Conservation (phyloP, 2,888 invertebrate genomes). For the Archips crataeganus region DNA sequence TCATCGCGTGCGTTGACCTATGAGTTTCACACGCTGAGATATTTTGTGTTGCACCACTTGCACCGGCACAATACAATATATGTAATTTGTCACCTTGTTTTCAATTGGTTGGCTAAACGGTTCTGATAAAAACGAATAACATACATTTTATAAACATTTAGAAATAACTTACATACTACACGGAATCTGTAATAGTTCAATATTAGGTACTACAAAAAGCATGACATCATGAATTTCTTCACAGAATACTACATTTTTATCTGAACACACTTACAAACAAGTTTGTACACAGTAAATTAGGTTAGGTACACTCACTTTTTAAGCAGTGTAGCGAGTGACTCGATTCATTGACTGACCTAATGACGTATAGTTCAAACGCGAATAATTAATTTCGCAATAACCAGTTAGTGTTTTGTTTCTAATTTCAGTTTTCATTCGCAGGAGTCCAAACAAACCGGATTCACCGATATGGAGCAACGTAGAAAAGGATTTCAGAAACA, state of each 20-base stretch:
- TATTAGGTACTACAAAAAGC: not conserved
- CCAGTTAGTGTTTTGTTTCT: conserved; percentile 46
- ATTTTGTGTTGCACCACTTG: conserved; percentile 70
- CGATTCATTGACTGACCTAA: conserved; percentile 21
- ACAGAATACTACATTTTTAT: conserved; percentile 16
- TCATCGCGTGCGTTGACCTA: conserved; percentile 74
- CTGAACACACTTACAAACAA: conserved; percentile 15
- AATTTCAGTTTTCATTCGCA: conserved; percentile 65
- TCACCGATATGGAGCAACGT: conserved; percentile 76
- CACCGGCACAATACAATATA: conserved; percentile 60
- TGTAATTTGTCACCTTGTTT: conserved; percentile 5
- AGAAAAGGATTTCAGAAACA: conserved; percentile 75
- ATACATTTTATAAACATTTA: not conserved
- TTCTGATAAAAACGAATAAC: not conserved
- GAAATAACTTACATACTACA: not conserved
- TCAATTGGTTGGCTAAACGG: not conserved
- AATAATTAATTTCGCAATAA: conserved; percentile 5
- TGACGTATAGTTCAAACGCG: conserved; percentile 8
- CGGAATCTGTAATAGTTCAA: conserved; percentile 47
- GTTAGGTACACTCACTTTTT: conserved; percentile 24
- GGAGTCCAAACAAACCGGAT: conserved; percentile 76
- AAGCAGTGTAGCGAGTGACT: conserved; percentile 21
- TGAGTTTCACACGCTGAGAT: conserved; percentile 70
- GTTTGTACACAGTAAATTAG: conserved; percentile 8
- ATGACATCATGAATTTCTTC: conserved; percentile 6